phyloP scores from a whole-genome alignment of 2,797 vertebrate species.

The Psittacula derbiana region DNA sequence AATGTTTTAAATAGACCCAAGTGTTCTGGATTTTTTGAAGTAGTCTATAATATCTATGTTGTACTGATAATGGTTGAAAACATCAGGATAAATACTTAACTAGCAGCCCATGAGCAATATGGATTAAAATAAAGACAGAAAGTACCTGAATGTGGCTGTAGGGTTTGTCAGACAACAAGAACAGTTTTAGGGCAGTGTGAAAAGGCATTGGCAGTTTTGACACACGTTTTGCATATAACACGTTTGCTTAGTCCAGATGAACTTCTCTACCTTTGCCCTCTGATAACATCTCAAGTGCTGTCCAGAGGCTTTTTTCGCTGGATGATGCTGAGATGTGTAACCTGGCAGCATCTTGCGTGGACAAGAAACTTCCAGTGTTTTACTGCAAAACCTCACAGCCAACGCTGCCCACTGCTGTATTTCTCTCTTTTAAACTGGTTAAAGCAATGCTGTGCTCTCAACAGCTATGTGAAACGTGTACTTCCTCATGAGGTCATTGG shows the following conservation, averaged over 20 bases:
- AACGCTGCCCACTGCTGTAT: background rate
- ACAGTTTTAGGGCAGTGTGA: background rate
- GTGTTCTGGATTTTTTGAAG: accelerated
- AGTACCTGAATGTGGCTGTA: background rate
- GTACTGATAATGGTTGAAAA: background rate
- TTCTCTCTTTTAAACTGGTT: background rate
- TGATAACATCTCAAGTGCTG: background rate
- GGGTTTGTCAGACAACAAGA: background rate
- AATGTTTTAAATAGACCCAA: background rate
- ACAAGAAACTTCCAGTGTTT: background rate
- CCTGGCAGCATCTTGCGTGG: background rate
- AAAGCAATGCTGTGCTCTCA: background rate
- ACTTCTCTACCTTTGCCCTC: background rate
- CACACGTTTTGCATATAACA: accelerated
- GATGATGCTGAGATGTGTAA: background rate
- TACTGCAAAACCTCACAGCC: background rate
- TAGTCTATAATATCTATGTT: background rate
- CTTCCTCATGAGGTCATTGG: background rate
- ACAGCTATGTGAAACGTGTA: accelerated
- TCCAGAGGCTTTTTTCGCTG: background rate
- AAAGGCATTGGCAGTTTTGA: background rate
- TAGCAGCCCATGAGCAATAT: background rate
- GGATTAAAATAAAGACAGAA: background rate
- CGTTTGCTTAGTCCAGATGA: background rate
- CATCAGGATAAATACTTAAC: background rate